phyloP scores from a whole-genome alignment of 2,113 vertebrate genomes.

The Diadophis punctatus region DNA sequence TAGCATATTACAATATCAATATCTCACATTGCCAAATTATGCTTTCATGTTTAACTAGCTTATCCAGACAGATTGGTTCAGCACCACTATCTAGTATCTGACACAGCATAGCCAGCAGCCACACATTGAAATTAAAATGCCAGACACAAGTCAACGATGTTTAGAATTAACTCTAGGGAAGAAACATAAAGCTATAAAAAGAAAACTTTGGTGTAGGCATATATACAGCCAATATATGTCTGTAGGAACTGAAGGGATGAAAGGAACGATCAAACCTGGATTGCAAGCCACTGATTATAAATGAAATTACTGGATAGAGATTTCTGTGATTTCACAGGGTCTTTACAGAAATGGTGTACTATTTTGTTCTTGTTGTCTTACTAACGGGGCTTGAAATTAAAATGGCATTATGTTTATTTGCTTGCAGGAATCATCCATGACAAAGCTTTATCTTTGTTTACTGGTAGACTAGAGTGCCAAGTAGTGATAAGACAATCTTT shows the following conservation, averaged over 20 bases:
- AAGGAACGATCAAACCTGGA: background rate
- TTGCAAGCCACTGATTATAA: background rate
- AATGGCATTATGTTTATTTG: constrained; percentile 40
- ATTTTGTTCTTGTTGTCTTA: constrained; percentile 34
- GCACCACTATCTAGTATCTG: background rate
- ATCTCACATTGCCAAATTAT: background rate
- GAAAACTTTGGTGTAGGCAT: background rate
- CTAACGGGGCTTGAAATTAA: constrained; percentile 50
- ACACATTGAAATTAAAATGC: background rate
- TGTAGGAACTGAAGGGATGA: background rate
- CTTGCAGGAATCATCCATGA: constrained; percentile 11
- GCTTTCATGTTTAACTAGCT: background rate
- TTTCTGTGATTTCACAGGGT: background rate
- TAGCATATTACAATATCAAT: background rate
- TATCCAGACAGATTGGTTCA: background rate
- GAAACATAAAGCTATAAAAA: background rate
- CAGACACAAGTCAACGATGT: background rate
- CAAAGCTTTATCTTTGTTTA: background rate
- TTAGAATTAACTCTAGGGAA: background rate
- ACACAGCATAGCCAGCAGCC: background rate
- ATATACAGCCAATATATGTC: background rate
- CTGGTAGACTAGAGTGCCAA: background rate
- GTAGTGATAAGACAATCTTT: background rate
- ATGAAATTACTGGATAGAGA: background rate
- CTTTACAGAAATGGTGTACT: constrained; percentile 8